phyloP scores from a whole-genome alignment of 2,888 invertebrate species.

The Spisula solida region DNA sequence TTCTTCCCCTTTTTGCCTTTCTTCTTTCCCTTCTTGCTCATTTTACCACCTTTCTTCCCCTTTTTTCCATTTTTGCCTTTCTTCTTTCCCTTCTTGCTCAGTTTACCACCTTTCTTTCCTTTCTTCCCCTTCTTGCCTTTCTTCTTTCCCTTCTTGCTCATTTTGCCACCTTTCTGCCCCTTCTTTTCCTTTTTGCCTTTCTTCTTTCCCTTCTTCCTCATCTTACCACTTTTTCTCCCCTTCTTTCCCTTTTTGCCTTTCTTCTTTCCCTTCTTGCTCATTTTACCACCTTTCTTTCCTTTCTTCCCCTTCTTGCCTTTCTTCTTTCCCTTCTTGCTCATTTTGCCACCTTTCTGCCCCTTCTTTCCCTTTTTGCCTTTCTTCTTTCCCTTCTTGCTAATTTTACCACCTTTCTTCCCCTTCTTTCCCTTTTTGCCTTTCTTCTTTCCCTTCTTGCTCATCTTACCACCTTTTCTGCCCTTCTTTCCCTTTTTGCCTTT shows the following conservation, averaged over 20 bases:
- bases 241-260: background rate
- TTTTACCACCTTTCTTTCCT: background rate
- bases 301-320: background rate
- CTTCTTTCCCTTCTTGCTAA: background rate
- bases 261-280: conserved; percentile 5
- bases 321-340: background rate
- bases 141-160: background rate
- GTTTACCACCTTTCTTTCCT: background rate
- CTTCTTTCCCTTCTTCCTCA: background rate
- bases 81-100: no score
- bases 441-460: background rate
- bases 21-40: background rate
- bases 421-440: background rate
- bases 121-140: background rate
- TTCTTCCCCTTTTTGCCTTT: background rate
- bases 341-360: background rate
- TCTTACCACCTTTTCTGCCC: background rate
- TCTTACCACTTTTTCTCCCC: background rate
- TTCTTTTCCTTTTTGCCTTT: background rate
- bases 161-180: background rate
- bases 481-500: background rate
- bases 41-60: background rate
- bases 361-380: background rate
- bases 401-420: background rate
- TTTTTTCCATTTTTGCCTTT: background rate